Conservation (phyloP, 2,797 vertebrate genomes). For the Diplodus sargus region DNA sequence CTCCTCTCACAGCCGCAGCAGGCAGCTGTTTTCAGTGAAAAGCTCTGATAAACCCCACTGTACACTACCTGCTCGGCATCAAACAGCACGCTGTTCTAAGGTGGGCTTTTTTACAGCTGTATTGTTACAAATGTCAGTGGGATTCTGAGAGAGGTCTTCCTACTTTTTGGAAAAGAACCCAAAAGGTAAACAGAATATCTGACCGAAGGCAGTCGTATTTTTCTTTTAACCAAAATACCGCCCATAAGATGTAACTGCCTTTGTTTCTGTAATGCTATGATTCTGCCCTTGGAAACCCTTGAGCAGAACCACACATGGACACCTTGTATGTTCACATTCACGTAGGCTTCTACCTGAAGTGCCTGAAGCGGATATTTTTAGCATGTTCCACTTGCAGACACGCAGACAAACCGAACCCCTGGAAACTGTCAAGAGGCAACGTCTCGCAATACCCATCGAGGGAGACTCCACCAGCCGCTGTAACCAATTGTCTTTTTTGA, state of each 20-base stretch:
- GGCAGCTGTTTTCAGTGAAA: background rate
- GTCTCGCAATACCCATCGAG: background rate
- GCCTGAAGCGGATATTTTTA: background rate
- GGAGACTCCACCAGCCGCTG: conserved; percentile 24
- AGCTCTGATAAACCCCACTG: background rate
- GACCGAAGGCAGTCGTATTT: too few species aligned
- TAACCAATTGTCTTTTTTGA: conserved; percentile 53
- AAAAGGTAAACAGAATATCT: background rate
- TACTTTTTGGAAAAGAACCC: background rate
- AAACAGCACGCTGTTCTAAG: background rate
- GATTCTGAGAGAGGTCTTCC: background rate
- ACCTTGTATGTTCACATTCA: background rate
- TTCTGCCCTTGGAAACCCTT: background rate
- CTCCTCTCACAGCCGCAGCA: background rate
- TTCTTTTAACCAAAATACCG: background rate
- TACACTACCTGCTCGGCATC: background rate
- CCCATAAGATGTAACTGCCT: background rate
- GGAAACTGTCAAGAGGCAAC: background rate
- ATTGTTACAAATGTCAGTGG: background rate
- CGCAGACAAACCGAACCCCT: background rate
- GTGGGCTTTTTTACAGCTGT: too few species aligned
- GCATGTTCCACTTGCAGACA: background rate
- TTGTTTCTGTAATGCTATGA: background rate
- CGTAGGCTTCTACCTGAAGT: conserved; percentile 9
- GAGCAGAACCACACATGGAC: conserved; percentile 11